These are phyloP conservation scores for Grammatotria lemairii DNA, from an alignment of 2,113 vertebrate species.

Conservation along the genomic window DNA sequence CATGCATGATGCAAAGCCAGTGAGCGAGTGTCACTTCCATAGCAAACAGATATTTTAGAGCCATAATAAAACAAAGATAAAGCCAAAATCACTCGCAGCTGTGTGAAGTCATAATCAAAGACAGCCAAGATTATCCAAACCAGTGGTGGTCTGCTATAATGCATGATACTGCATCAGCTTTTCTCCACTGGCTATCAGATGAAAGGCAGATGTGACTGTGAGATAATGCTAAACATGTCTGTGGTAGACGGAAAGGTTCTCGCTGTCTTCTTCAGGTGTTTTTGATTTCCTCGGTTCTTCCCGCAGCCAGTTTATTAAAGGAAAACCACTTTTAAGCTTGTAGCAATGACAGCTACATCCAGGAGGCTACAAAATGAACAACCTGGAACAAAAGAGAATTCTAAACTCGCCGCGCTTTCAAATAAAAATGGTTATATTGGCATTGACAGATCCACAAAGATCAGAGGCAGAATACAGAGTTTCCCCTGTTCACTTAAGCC, in stretches of 20 bases:
- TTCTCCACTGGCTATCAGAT: neutral
- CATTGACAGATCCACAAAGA: slow-evolving; percentile 7
- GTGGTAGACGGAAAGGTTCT: neutral
- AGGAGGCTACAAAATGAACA: neutral
- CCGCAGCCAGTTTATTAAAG: neutral
- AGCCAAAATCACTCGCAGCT: neutral
- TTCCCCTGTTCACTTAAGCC: neutral
- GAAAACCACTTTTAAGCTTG: neutral
- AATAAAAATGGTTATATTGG: neutral
- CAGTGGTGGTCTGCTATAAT: neutral
- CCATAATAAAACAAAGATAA: neutral
- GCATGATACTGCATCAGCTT: neutral
- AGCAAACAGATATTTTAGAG: neutral
- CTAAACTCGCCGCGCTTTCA: neutral
- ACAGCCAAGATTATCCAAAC: neutral
- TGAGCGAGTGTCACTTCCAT: neutral
- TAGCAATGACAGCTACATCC: neutral
- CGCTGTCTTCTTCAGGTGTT: neutral
- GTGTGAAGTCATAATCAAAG: neutral
- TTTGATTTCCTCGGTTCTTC: neutral
- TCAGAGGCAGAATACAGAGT: neutral
- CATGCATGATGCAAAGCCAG: neutral
- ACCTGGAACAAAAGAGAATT: neutral
- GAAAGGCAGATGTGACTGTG: neutral
- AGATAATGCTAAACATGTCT: neutral